Percentiles rank a stretch among this genome's conserved stretches.
Conservation (phyloP, 2,797 vertebrate genomes). For the Rachycentron canadum region DNA sequence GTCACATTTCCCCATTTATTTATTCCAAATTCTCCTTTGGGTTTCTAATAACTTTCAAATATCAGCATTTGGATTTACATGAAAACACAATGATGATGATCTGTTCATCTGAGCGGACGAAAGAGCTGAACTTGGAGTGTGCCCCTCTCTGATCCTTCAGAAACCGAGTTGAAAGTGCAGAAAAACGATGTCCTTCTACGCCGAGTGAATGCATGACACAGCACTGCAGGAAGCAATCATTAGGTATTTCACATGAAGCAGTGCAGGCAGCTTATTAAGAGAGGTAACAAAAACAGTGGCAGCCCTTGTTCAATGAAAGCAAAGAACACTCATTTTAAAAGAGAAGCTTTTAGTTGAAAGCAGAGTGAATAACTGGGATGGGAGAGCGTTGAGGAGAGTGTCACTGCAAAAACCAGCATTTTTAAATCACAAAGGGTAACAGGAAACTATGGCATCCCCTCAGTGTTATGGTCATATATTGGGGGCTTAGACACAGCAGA, state of each 20-base stretch:
- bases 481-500: slow-evolving; percentile 6
- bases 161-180: slow-evolving; percentile 32
- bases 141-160: slow-evolving; percentile 18
- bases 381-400: background rate
- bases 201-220: background rate
- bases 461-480: background rate
- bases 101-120: slow-evolving; percentile 24
- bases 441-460: background rate
- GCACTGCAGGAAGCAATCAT: slow-evolving; percentile 15
- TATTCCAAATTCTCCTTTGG: slow-evolving; percentile 14
- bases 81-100: slow-evolving; percentile 44
- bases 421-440: slow-evolving; percentile 16
- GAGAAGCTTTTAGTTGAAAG: slow-evolving; percentile 17
- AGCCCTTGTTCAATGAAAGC: background rate
- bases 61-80: slow-evolving; percentile 38
- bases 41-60: slow-evolving; percentile 8
- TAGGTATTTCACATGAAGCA: slow-evolving; percentile 16
- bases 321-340: background rate
- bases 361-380: slow-evolving; percentile 2
- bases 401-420: slow-evolving; percentile 17
- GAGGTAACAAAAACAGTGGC: background rate
- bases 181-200: slow-evolving; percentile 16
- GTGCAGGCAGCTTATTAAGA: slow-evolving; percentile 16
- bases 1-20: slow-evolving; percentile 29
- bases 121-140: slow-evolving; percentile 9